Conservation (phyloP, 2,888 invertebrate genomes). For the Dinocampus coccinellae region DNA sequence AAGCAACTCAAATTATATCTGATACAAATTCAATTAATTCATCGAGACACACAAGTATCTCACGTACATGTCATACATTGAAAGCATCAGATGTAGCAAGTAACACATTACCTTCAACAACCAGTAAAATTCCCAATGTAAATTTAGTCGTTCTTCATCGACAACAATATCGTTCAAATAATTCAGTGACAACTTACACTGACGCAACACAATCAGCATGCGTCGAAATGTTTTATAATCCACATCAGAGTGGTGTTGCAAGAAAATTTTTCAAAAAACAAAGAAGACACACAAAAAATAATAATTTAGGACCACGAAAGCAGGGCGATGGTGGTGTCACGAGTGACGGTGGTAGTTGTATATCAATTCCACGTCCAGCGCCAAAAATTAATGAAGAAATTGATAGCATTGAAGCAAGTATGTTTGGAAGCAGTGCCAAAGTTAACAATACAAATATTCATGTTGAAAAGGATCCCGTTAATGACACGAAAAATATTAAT, state of each 20-base stretch:
- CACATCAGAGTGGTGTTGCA: constrained; percentile 93
- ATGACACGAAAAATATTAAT: constrained; percentile 76
- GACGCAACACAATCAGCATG: constrained; percentile 71
- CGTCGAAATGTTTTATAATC: constrained; percentile 90
- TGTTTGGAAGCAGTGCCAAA: constrained; percentile 80
- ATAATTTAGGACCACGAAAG: constrained; percentile 78
- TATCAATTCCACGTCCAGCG: constrained; percentile 70
- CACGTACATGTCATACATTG: constrained; percentile 75
- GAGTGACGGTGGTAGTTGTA: constrained; percentile 72
- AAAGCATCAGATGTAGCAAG: constrained; percentile 76
- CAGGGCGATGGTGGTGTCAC: constrained; percentile 73
- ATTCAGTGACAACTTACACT: constrained; percentile 76
- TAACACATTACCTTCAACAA: constrained; percentile 61
- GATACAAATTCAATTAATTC: constrained; percentile 65
- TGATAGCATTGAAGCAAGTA: constrained; percentile 68
- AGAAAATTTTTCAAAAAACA: constrained; percentile 93
- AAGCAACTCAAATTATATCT: constrained; percentile 67
- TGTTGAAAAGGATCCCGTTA: constrained; percentile 75
- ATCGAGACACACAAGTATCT: constrained; percentile 77
- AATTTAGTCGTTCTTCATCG: constrained; percentile 80
- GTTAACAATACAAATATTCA: constrained; percentile 87
- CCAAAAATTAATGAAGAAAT: constrained; percentile 71
- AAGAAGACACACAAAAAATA: constrained; percentile 78
- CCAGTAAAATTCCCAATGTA: constrained; percentile 73
- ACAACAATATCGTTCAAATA: constrained; percentile 80